These are phyloP conservation scores for Siphonodentalium dalli DNA, from an alignment of 2,888 invertebrate genomes.

Conservation along the genomic window DNA sequence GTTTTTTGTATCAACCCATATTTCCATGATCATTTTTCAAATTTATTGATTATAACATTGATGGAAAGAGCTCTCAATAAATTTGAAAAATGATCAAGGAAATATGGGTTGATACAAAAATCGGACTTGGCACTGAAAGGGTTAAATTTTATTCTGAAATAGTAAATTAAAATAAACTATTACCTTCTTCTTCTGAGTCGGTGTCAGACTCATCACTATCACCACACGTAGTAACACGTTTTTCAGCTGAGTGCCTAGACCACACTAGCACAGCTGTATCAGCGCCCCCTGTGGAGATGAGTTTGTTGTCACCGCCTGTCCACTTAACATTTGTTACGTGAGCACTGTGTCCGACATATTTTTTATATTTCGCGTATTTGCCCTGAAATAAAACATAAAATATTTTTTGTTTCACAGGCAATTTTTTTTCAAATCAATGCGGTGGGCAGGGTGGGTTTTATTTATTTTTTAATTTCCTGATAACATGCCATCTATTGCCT, in stretches of 20 bases:
- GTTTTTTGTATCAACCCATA: too few species aligned
- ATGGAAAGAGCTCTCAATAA: too few species aligned
- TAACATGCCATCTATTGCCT: too few species aligned
- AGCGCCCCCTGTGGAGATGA: conserved; percentile 65
- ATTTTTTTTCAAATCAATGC: background rate
- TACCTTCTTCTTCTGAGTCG: conserved; percentile 64
- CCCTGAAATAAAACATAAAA: too few species aligned
- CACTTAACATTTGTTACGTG: conserved; percentile 67
- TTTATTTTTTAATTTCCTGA: too few species aligned
- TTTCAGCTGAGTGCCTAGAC: conserved; percentile 41
- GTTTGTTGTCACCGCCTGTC: conserved; percentile 53
- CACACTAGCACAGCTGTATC: conserved; percentile 66
- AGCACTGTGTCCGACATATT: conserved; percentile 65
- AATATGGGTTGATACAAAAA: too few species aligned
- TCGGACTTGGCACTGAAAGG: too few species aligned
- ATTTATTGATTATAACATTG: too few species aligned
- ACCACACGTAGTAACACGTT: conserved; percentile 38
- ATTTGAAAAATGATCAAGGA: too few species aligned
- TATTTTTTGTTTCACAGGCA: background rate
- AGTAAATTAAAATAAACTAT: conserved; percentile 24
- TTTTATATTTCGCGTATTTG: conserved; percentile 64
- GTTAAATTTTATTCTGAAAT: too few species aligned
- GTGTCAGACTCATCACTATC: conserved; percentile 65
- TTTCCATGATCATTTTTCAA: too few species aligned
- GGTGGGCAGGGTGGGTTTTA: too few species aligned